phyloP scores from a whole-genome alignment of 2,888 invertebrate genomes.

The Linnaemya vulpina region DNA sequence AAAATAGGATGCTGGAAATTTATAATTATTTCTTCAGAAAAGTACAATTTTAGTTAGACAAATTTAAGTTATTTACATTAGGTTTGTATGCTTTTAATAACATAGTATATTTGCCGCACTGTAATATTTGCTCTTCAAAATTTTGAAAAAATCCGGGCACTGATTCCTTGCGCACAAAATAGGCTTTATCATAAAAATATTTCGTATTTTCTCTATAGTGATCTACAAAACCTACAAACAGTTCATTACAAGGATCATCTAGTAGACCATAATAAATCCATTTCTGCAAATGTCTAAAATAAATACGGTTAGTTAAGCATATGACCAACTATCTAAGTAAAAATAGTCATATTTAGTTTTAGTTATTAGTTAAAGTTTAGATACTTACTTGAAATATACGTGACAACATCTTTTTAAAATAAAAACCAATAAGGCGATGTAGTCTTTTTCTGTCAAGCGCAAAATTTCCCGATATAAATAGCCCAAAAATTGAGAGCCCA shows the following conservation, averaged over 20 bases:
- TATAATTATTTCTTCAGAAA: not conserved
- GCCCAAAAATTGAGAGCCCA: conserved; percentile 79
- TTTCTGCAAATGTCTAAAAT: conserved; percentile 85
- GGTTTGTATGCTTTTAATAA: conserved; percentile 88
- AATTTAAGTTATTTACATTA: conserved; percentile 83
- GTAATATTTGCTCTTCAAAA: conserved; percentile 86
- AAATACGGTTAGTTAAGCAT: not conserved
- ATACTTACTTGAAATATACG: conserved; percentile 79
- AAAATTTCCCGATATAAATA: conserved; percentile 80
- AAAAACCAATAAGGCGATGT: conserved; percentile 79
- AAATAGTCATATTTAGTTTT: no score
- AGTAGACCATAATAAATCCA: conserved; percentile 94
- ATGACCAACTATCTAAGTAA: no score
- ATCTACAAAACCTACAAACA: conserved; percentile 86
- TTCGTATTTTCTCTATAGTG: conserved; percentile 80
- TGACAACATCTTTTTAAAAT: conserved; percentile 80
- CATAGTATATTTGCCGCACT: conserved; percentile 90
- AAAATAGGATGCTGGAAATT: conserved; percentile 79
- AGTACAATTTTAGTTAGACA: not conserved
- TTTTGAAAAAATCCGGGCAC: conserved; percentile 88
- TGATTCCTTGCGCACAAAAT: conserved; percentile 77
- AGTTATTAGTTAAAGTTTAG: no score
- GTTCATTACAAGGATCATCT: conserved; percentile 91
- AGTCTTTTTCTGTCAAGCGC: conserved; percentile 77
- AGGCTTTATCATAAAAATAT: conserved; percentile 81